Percentiles rank a stretch among this genome's conserved stretches.
Conservation (phyloP, 2,888 invertebrate species). For the Leucoma salicis region DNA sequence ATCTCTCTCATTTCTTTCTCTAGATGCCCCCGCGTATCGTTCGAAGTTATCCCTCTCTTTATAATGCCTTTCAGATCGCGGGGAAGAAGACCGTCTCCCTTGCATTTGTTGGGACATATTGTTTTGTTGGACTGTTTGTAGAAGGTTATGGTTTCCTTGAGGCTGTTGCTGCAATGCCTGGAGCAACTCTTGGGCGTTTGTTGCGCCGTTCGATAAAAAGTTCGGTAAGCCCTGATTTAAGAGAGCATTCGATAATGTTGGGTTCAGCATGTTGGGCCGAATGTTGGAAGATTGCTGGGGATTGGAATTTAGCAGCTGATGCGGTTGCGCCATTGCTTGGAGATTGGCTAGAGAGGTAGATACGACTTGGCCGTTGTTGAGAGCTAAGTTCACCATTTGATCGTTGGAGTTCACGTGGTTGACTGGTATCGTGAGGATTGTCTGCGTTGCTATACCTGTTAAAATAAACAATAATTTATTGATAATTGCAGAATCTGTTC, state of each 20-base stretch:
- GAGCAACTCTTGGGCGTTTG: conserved; percentile 87
- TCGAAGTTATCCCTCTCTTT: conserved; percentile 77
- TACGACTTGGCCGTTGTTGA: conserved; percentile 93
- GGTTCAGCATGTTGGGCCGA: conserved; percentile 79
- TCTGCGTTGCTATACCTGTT: conserved; percentile 96
- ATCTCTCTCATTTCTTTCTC: conserved; percentile 77
- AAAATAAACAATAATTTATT: conserved; percentile 7
- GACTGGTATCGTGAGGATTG: conserved; percentile 96
- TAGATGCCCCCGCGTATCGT: conserved; percentile 69
- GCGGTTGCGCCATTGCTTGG: conserved; percentile 88
- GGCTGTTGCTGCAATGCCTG: conserved; percentile 88
- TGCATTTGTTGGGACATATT: conserved; percentile 75
- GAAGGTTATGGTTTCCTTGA: conserved; percentile 69
- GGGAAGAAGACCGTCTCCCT: conserved; percentile 74
- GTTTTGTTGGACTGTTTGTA: conserved; percentile 76
- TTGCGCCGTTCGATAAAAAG: conserved; percentile 86
- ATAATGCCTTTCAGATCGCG: conserved; percentile 72
- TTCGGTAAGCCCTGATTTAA: conserved; percentile 87
- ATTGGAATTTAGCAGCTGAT: conserved; percentile 84
- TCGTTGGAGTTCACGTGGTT: conserved; percentile 91
- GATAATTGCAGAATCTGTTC: too few species aligned
- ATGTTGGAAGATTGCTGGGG: conserved; percentile 75
- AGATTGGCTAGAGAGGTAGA: conserved; percentile 91
- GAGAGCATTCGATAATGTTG: conserved; percentile 85
- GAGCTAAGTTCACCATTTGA: conserved; percentile 89